Evolutionary conservation across 2,888 invertebrate species (phyloP).

Genomic region (Drosophila affinis): DNA sequence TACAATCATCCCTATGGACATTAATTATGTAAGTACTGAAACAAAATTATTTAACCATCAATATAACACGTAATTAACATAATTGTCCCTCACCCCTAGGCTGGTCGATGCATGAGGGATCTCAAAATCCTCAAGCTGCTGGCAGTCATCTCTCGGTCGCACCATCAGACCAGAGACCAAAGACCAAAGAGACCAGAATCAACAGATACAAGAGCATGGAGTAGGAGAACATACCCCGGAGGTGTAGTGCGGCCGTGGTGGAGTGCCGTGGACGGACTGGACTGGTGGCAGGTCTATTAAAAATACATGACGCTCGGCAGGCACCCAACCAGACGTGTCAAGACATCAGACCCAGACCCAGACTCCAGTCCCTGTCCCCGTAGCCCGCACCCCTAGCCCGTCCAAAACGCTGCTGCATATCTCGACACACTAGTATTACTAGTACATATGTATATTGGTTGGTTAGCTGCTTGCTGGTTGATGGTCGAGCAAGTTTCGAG

Average conservation of each 20-base stretch:
- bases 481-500: constrained; percentile 47
- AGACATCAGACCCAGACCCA: constrained; percentile 36
- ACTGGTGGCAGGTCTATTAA: constrained; percentile 61
- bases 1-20: background rate
- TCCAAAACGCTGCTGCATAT: too few relatives aligned
- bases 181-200: background rate
- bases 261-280: too few relatives aligned
- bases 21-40: constrained; percentile 28
- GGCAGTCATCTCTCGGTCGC: background rate
- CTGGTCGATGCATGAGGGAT: constrained; percentile 42
- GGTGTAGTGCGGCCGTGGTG: background rate
- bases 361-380: constrained; percentile 40
- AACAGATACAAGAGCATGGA: background rate
- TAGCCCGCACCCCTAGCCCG: constrained; percentile 17
- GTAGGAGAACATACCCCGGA: constrained; percentile 29
- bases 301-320: constrained; percentile 58
- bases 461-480: constrained; percentile 48
- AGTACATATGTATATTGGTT: constrained; percentile 45
- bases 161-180: background rate
- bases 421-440: too few relatives aligned
- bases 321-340: constrained; percentile 53
- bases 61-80: constrained; percentile 77
- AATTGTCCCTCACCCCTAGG: constrained; percentile 57
- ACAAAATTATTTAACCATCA: constrained; percentile 62
- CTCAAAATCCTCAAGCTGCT: background rate